Base-by-base conservation (phyloP, 2,888 invertebrate genomes). In the Rhogogaster chlorosoma region DNA sequence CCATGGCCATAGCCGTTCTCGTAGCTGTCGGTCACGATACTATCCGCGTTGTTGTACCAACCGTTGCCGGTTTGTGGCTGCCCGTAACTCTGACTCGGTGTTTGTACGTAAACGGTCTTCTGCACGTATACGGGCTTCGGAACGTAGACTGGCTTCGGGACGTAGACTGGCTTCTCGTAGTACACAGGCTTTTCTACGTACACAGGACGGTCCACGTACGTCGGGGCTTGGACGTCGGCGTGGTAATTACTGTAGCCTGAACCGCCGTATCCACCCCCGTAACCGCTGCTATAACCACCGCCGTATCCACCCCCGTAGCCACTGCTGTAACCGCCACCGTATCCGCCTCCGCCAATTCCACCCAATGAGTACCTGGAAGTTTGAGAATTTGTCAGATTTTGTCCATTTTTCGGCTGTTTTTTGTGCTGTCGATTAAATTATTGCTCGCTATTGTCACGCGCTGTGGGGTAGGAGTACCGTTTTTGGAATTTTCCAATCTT, bases 101-200 rank as follows among this genome's bases (percentile, higher is more conserved):
- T 67, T 78, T 64, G 53, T 3, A 67, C 45, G 32, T 84, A 86
- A 83, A n/a, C 61, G 18, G 86, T 84, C 84, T 84, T 70, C 42
- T 75, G 80, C 6, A 83, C 83, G 84, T 86, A 75, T 67, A 87
- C 78, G 64, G 84, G 83, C 84, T 86, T 84, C 15, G 61, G 15
- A 15, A 84, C 84, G 77, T 84, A 84, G 32, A 84, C 83, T 22
- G 83, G 83, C 45, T 83, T 83, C n/a, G 83, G 83, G 6, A 83
- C 67, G 85, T 88, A 86, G 73, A 86, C 86, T 26, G 15, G 77
- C n/a, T 78, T 84, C 22, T 84, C 77, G n/a, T 38, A 36, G 84
- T 84, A 84, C 15, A 84, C 83, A 15, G 83, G 83, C 45, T 45
- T 83, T 18, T 87, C 86, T 3, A 86, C 86, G 84, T 87, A 88